Evolutionary conservation across 2,888 invertebrate species (phyloP), one percentile per base, ranked within the genome.

Genomic region (Acronicta aceris): DNA sequence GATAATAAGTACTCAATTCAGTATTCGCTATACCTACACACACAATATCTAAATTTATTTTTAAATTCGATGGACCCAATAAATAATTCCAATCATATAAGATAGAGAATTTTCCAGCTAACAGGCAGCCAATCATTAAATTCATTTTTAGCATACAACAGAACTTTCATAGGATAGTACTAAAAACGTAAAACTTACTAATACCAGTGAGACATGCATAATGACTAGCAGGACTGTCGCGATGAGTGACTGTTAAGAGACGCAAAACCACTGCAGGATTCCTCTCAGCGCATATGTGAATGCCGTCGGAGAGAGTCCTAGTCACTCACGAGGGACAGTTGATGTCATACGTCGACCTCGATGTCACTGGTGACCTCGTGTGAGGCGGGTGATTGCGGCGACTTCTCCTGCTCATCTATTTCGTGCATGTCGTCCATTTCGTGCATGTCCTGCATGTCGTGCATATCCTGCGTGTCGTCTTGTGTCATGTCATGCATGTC

Each of bases 311-410:
- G 58, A 66, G 55, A 62, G 49, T 71, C 82, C 89, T 92, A 91
- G 82, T 88, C 86, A 81, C 83, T 86, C 73, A 76, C 81, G 49
- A 86, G 68, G 64, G 85, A 80, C 43, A 89, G 81, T 70, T 82
- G 82, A 81, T 91, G 94, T 94, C 94, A 95, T 92, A 93, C 90
- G 66, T 95, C 95, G 33, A 93, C 87, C 66, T 95, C 94, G 41
- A 93, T 81, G 73, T 95, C 95, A 65, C 94, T 95, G 67, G 81
- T 84, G 57, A 75, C 78, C 36, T 91, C 94, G 12, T 86, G 87
- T 2, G 85, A 84, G 48, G 76, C 79, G 2, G 76, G 79, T 0
- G 92, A 93, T 47, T 81, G 84, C 1, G 91, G 90, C 5, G 93
- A 92, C 33, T 53, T 40, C 0, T 71, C 74, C 65, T 68, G 65